Conservation (phyloP, 2,888 invertebrate species). For the Microplitis deprimator region DNA sequence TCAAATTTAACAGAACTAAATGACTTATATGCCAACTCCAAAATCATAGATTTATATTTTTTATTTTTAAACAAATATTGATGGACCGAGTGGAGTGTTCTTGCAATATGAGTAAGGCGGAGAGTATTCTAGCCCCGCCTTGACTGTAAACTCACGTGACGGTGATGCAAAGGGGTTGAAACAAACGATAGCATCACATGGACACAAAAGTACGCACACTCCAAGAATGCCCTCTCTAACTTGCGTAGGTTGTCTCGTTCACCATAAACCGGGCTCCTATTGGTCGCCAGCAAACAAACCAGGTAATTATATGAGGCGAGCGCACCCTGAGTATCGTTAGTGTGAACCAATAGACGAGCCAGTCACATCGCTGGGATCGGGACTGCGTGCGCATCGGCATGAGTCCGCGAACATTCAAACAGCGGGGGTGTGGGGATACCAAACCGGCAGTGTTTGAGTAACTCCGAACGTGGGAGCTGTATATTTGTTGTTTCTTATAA, state of each 20-base stretch:
- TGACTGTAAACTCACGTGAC: neutral
- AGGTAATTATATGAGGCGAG: constrained; percentile 23
- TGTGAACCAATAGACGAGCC: constrained; percentile 44
- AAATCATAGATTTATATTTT: no score
- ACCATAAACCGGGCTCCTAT: constrained; percentile 20
- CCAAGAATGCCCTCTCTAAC: constrained; percentile 23
- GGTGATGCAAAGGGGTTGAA: constrained; percentile 9
- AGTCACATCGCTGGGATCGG: constrained; percentile 57
- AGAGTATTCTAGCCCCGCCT: constrained; percentile 12
- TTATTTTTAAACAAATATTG: no score
- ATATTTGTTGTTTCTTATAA: constrained; percentile 28
- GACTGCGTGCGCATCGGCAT: constrained; percentile 23
- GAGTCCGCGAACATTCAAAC: constrained; percentile 31
- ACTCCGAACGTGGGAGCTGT: constrained; percentile 61
- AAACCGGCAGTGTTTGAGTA: constrained; percentile 60
- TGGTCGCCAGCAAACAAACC: constrained; percentile 35
- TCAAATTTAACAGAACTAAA: no score
- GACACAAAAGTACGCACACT: constrained; percentile 14
- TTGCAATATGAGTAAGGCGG: neutral
- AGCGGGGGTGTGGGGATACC: constrained; percentile 62
- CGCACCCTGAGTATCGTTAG: neutral
- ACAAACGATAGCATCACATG: constrained; percentile 24
- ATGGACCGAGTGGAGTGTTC: no score
- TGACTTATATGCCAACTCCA: no score
- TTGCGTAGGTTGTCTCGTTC: constrained; percentile 22